Evolutionary conservation across 1,140 invertebrate genomes (phyloP).

Genomic region (Penaeus vannamei): DNA sequence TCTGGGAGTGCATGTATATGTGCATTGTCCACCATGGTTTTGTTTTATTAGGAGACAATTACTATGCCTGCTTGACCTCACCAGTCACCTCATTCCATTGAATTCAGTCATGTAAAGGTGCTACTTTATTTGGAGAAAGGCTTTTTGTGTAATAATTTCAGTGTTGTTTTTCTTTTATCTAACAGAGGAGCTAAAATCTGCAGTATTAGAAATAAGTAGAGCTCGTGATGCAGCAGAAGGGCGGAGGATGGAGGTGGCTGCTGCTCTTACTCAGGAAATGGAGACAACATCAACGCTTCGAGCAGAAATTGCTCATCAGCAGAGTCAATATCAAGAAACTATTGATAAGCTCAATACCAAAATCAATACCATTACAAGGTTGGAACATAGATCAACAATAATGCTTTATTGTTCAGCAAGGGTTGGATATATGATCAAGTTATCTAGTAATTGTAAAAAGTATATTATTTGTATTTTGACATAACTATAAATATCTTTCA

Average conservation of each 20-base stretch:
- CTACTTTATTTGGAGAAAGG: no score
- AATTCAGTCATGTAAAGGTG: no score
- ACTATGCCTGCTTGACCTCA: no score
- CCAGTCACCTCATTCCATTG: no score
- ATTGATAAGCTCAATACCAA: constrained; percentile 39
- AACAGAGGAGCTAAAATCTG: constrained; percentile 61
- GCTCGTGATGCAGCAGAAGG: constrained; percentile 59
- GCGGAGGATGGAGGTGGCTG: constrained; percentile 44
- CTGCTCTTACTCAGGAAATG: constrained; percentile 57
- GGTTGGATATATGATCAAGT: neutral
- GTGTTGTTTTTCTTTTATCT: constrained; percentile 17
- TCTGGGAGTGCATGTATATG: no score
- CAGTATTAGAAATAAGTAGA: constrained; percentile 59
- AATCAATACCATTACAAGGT: constrained; percentile 51
- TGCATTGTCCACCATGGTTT: no score
- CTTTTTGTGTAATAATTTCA: no score
- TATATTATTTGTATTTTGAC: no score
- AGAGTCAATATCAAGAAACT: constrained; percentile 40
- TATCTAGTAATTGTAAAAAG: neutral
- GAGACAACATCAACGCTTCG: constrained; percentile 55
- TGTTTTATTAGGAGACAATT: no score
- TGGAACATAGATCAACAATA: neutral
- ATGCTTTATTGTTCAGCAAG: neutral
- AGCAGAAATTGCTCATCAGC: constrained; percentile 61
- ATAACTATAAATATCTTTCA: no score